Conservation (phyloP, 2,797 vertebrate species). For the Jordanella pulchra region DNA sequence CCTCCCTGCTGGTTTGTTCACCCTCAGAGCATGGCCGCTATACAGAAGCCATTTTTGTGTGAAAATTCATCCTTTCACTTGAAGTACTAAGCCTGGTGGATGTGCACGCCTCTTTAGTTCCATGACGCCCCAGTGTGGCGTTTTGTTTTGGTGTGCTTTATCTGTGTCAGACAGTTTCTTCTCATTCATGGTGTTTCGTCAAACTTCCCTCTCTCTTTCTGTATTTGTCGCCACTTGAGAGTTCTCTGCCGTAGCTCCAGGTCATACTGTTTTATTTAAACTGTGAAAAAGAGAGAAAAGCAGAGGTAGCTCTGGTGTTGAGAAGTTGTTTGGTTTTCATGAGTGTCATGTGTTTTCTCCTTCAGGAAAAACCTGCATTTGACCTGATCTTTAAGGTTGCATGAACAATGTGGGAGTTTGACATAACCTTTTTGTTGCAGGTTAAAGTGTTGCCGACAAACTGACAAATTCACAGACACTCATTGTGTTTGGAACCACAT, state of each 20-base stretch:
- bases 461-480: constrained; percentile 43
- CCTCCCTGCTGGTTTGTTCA: constrained; percentile 45
- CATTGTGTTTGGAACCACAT: constrained; percentile 41
- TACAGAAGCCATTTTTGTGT: constrained; percentile 48
- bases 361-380: constrained; percentile 1
- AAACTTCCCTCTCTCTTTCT: constrained; percentile 39
- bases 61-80: constrained; percentile 47
- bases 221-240: constrained; percentile 22
- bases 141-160: constrained; percentile 47
- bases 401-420: constrained; percentile 20
- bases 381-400: constrained; percentile 20
- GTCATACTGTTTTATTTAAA: constrained; percentile 40
- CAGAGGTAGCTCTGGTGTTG: background rate
- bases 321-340: constrained; percentile 26
- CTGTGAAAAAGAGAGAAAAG: constrained; percentile 1
- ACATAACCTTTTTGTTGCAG: constrained; percentile 19
- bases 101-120: constrained; percentile 36
- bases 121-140: constrained; percentile 47
- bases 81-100: constrained; percentile 57
- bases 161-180: constrained; percentile 52
- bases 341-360: background rate
- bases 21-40: constrained; percentile 54
- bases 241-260: constrained; percentile 41
- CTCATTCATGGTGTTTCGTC: constrained; percentile 48
- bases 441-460: constrained; percentile 50